Evolutionary conservation across 2,888 invertebrate species (phyloP), one percentile per base, ranked within the genome.

Genomic region (Drosophila infuscata): DNA sequence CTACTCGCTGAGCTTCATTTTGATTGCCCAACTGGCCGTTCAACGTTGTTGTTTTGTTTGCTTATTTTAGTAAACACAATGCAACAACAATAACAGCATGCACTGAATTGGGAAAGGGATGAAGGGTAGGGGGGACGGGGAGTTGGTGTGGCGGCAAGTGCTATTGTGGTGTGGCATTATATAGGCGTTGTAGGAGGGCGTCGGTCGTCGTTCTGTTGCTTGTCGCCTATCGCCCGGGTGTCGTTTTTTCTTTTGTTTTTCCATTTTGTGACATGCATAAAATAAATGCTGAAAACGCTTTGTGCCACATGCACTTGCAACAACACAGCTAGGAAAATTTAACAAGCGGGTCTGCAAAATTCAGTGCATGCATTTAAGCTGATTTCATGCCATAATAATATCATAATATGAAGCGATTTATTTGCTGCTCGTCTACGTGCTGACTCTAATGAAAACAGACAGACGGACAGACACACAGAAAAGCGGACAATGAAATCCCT

Each of bases 21-120:
- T 56, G n/a, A 70, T 43, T 56, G 56, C 60, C 51, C 76, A 67
- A 73, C 68, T 72, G 67, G 35, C 63, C 67, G 74, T 63, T 69
- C 30, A 59, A 36, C 65, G 53, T 48, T 62, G 43, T 57, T 57
- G 38, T 53, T 56, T 38, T 66, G 72, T 71, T 77, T 79, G 82
- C 64, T 82, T 81, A 82, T 81, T 82, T 81, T 71, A 54, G 79
- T 81, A 74, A 79, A 76, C 71, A 77, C 70, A 66, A 65, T 62
- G 60, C 69, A 60, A 59, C 30, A 70, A 61, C 68, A 74, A 74
- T 46, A 67, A 15, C 53, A 70, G n/a, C 56, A 48, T 29, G 54
- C 48, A 54, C 20, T 30, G 29, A 32, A 11, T 46, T 25, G 25
- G 15, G 8, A 25, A 46, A 15, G 51, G 43, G 51, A 48, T 36